Evolutionary conservation across 30 jellyfish, hydroid and myxozoan genomes (phyloP).

Genomic region (Chrysaora quinquecirrha): DNA sequence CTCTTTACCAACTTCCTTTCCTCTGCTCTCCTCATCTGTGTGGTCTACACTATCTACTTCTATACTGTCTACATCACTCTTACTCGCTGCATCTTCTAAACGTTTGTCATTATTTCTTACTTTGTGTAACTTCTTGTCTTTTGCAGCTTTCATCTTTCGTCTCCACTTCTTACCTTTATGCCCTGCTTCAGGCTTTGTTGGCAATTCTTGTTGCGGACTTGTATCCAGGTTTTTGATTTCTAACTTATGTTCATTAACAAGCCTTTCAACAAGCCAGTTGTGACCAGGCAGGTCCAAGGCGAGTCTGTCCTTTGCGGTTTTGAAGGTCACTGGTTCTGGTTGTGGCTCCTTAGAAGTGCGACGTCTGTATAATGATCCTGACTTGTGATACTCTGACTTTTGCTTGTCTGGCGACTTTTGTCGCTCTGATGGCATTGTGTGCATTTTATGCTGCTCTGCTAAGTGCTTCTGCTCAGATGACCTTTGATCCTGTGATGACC

Average conservation of each 20-base stretch:
- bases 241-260: slow-evolving; percentile 55
- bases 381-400: not conserved
- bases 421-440: too few species aligned
- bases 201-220: not conserved
- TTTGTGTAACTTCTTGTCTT: too few species aligned
- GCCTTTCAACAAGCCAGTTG: slow-evolving; percentile 84
- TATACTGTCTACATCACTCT: too few species aligned
- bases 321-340: not conserved
- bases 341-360: not conserved
- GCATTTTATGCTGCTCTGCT: too few species aligned
- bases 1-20: too few species aligned
- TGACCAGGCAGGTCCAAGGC: slow-evolving; percentile 81
- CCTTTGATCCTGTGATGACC: not conserved
- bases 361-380: not conserved
- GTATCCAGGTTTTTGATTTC: slow-evolving; percentile 25
- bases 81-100: too few species aligned
- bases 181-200: not conserved
- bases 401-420: not conserved
- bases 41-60: too few species aligned
- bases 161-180: not conserved
- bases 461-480: not conserved
- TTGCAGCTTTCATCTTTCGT: not conserved
- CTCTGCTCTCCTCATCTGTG: too few species aligned
- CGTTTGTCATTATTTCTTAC: too few species aligned
- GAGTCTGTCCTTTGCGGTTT: slow-evolving; percentile 52